These are phyloP conservation scores for Glareola pratincola DNA, from an alignment of 2,113 vertebrate species.

Conservation along the genomic window DNA sequence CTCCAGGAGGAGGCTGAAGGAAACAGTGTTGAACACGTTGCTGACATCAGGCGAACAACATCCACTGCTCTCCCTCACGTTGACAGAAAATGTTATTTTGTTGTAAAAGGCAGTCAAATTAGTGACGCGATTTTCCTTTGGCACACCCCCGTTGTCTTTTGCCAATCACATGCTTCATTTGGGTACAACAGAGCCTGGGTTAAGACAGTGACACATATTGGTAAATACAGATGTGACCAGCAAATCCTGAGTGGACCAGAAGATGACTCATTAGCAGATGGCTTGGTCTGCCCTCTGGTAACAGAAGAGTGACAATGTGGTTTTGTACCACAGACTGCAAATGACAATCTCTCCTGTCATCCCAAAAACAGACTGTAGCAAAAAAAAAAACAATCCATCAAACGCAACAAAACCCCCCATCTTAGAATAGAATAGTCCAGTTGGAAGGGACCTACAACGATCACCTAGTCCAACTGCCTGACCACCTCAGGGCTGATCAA, in stretches of 20 bases:
- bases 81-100: not conserved
- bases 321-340: not conserved
- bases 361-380: not conserved
- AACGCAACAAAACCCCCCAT: not conserved
- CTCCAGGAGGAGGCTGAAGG: not conserved
- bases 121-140: not conserved
- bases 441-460: accelerated
- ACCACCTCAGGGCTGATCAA: not conserved
- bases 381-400: not conserved
- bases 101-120: too few species aligned
- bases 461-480: not conserved
- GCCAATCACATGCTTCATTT: not conserved
- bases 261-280: not conserved
- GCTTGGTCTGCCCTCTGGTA: not conserved
- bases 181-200: not conserved
- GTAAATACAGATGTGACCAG: not conserved
- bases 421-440: not conserved
- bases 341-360: not conserved
- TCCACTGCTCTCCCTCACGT: not conserved
- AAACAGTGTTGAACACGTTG: accelerated
- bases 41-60: not conserved
- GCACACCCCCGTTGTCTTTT: not conserved
- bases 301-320: not conserved
- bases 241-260: not conserved
- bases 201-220: accelerated